Percentiles rank a stretch among this genome's conserved stretches.
Conservation (phyloP, 2,797 vertebrate species). For the Otolemur crassicaudatus region DNA sequence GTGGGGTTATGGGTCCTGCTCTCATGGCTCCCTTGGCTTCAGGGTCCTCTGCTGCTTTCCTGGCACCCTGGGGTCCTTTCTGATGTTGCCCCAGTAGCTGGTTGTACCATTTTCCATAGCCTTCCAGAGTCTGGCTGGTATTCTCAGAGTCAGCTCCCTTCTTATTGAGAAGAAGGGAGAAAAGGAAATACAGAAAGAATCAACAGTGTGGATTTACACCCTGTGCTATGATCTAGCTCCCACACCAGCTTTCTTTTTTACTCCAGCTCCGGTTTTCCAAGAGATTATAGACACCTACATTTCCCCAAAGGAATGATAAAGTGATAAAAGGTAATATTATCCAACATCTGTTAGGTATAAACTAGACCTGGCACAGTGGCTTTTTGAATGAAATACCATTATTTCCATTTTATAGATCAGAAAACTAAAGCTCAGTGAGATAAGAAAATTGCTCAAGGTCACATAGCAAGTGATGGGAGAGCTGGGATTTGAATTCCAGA, state of each 20-base stretch:
- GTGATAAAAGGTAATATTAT: not conserved
- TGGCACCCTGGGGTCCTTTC: not conserved
- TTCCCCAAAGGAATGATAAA: conserved; percentile 47
- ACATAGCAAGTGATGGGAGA: not conserved
- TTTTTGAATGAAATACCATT: not conserved
- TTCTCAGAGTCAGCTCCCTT: not conserved
- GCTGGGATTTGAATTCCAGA: not conserved
- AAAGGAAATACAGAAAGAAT: conserved; percentile 24
- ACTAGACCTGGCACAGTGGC: not conserved
- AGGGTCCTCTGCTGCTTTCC: not conserved
- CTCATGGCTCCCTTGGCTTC: no score
- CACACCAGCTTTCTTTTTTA: not conserved
- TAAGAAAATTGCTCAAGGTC: not conserved
- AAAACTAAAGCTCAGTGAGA: not conserved
- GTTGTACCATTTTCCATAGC: not conserved
- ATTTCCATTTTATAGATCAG: conserved; percentile 40
- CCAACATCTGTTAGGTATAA: not conserved
- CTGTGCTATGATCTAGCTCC: not conserved
- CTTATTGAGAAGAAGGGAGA: not conserved
- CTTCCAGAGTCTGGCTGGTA: not conserved
- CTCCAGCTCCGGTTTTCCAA: conserved; percentile 1
- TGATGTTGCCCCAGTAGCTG: not conserved
- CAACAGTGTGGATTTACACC: not conserved
- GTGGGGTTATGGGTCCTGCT: not conserved
- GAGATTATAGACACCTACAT: not conserved